These are phyloP conservation scores for Plemyria rubiginata DNA, from an alignment of 2,888 invertebrate genomes.

Conservation along the genomic window DNA sequence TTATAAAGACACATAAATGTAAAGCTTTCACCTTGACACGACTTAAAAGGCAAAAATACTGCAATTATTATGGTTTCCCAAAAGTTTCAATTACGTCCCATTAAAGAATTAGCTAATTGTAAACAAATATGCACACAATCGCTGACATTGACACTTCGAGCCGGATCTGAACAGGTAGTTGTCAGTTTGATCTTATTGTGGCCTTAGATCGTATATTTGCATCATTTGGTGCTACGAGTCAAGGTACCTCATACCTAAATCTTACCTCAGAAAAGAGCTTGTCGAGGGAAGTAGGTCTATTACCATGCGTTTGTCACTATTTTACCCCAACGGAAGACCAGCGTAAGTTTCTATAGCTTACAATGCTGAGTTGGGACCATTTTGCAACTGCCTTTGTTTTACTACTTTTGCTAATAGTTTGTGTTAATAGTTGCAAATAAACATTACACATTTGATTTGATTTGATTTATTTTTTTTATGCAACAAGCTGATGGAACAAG, in stretches of 20 bases:
- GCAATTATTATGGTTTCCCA: conserved; percentile 22
- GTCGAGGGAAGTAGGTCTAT: no score
- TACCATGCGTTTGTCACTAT: no score
- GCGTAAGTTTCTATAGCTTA: no score
- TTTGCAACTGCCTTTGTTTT: no score
- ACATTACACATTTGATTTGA: no score
- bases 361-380: no score
- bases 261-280: no score
- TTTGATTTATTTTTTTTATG: no score
- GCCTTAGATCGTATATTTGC: conserved; percentile 9
- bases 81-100: conserved; percentile 19
- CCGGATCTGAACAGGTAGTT: conserved; percentile 62
- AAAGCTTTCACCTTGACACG: conserved; percentile 42
- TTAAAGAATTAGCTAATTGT: conserved; percentile 27
- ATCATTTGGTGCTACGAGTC: neutral
- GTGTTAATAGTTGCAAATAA: no score
- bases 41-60: conserved; percentile 32
- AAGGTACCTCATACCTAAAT: neutral
- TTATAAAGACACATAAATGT: conserved; percentile 27
- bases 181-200: conserved; percentile 16
- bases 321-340: no score
- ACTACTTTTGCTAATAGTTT: no score
- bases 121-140: conserved; percentile 45
- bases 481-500: no score
- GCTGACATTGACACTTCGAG: conserved; percentile 74